Conservation (phyloP, 2,797 vertebrate species). For the Poeciliopsis presidionis region DNA sequence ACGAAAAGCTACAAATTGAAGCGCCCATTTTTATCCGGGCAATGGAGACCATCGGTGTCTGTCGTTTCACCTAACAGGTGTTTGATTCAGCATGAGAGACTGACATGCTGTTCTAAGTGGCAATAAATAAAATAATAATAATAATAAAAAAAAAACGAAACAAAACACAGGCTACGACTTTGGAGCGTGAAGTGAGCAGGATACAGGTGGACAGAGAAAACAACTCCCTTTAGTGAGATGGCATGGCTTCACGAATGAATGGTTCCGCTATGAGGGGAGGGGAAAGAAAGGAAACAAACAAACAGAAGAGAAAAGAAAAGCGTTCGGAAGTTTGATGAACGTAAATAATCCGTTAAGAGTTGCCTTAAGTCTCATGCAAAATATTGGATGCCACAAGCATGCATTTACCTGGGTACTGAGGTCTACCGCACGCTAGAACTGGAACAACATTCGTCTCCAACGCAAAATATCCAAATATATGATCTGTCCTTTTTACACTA, state of each 20-base stretch:
- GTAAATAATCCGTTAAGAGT: slow-evolving; percentile 72
- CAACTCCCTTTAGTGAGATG: slow-evolving; percentile 67
- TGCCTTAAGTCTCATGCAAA: slow-evolving; percentile 82
- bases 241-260: slow-evolving; percentile 51
- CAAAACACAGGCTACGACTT: slow-evolving; percentile 40
- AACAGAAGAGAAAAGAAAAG: slow-evolving; percentile 17
- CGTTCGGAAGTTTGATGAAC: slow-evolving; percentile 61
- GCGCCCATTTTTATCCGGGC: slow-evolving; percentile 50
- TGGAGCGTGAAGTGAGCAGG: slow-evolving; percentile 54
- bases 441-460: slow-evolving; percentile 82
- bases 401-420: slow-evolving; percentile 81
- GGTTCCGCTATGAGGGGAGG: slow-evolving; percentile 30
- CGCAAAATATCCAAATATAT: slow-evolving; percentile 85
- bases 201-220: slow-evolving; percentile 64
- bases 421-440: slow-evolving; percentile 79
- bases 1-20: slow-evolving; percentile 29
- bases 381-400: slow-evolving; percentile 82
- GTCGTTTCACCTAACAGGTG: slow-evolving; percentile 43
- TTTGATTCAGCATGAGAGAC: slow-evolving; percentile 36
- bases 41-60: slow-evolving; percentile 59
- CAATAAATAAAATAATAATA: slow-evolving; percentile 68
- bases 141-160: background rate
- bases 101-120: slow-evolving; percentile 23
- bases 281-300: slow-evolving; percentile 1
- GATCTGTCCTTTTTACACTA: slow-evolving; percentile 84